Base-by-base conservation (phyloP, 1,140 invertebrate species). In the Drosophila orena region DNA sequence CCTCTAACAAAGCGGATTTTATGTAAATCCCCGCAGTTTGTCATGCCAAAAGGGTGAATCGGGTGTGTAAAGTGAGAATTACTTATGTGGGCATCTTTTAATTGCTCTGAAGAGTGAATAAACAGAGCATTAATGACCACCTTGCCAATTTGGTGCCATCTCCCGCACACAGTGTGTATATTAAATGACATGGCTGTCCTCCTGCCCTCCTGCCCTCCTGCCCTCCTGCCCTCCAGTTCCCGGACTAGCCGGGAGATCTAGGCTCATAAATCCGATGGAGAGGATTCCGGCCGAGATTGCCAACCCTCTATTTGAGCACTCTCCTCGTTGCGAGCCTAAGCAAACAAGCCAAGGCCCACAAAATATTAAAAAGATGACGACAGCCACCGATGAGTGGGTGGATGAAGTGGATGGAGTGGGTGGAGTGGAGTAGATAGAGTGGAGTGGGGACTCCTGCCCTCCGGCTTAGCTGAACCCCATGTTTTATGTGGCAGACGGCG, bases 361-460 rank as follows among this genome's bases (percentile, higher is more conserved):
- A 81, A 88, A 88, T 86, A 88, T 88, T 88, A 81, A 81, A 86
- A 81, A 86, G 78, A 85, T 80, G 81, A 70, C 49, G 68, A 77
- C 66, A 58, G 54, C 54, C 62, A 35, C 40, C 56, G 55, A 69
- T 75, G 80, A 73, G 55, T 56, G 55, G 50, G 57, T 52, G 55
- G 42, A 76, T 38, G 37, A 1, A 55, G 57, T 52, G 55, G 42
- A 76, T 38, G 37, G 4, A 38, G n/a, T 17, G 6, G n/a, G 15
- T 42, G n/a, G 40, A 17, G 40, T 15, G n/a, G 40, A 17, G 40
- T 15, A 2, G 37, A 6, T 38, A 8, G 24, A 4, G 24, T 8
- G 7, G 8, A 10, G 30, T 3, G 30, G 30, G 4, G 54, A 75
- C 43, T 44, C 44, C 58, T 44, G 27, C 49, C 54, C 38, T 40